These are phyloP conservation scores for Zaprionus lachaisei DNA, from an alignment of 1,140 invertebrate species.

Conservation along the genomic window DNA sequence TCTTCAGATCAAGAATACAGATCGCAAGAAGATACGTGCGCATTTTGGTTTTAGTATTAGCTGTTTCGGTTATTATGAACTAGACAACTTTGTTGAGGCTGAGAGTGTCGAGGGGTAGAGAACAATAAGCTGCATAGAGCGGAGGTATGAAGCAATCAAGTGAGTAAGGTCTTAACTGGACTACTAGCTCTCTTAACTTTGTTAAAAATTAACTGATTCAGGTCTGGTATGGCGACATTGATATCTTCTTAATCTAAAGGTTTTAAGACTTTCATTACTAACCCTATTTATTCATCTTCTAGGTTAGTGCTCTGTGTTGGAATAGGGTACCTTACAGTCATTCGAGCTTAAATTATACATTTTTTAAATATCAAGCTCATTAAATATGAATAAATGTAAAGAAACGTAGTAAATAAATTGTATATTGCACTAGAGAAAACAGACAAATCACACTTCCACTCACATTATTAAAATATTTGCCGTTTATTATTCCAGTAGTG, in stretches of 20 bases:
- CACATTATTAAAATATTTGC: neutral
- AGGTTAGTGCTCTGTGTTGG: too few species aligned
- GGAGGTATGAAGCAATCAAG: neutral
- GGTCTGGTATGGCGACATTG: too few species aligned
- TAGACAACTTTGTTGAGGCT: conserved; percentile 4
- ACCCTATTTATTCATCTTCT: too few species aligned
- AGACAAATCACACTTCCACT: neutral
- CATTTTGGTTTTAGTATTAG: conserved; percentile 8
- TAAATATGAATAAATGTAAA: neutral
- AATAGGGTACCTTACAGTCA: neutral
- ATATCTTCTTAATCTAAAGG: too few species aligned
- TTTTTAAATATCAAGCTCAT: neutral
- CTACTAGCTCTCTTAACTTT: neutral
- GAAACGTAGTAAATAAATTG: neutral
- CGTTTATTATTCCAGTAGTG: neutral
- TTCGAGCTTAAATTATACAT: neutral
- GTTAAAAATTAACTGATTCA: too few species aligned
- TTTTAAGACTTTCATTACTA: too few species aligned
- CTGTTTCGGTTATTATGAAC: neutral
- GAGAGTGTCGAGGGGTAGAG: neutral
- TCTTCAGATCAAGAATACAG: conserved; percentile 23
- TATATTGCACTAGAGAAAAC: neutral
- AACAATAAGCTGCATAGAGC: conserved; percentile 1
- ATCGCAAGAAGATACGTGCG: conserved; percentile 9
- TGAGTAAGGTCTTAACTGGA: neutral